Evolutionary conservation across 2,113 vertebrate genomes (phyloP).

Genomic region (Pachycephala philippinensis): DNA sequence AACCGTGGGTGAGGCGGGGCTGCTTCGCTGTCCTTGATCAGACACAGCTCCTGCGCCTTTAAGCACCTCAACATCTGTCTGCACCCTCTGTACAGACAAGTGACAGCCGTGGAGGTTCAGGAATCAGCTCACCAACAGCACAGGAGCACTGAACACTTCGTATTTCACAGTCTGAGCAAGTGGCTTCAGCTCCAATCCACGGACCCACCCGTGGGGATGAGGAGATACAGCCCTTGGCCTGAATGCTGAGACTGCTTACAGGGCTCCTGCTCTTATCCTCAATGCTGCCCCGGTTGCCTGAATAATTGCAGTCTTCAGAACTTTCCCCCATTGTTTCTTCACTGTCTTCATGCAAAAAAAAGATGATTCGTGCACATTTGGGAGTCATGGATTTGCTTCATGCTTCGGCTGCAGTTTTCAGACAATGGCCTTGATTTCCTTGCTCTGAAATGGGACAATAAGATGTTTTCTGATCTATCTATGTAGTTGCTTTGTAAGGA

Average conservation of each 20-base stretch:
- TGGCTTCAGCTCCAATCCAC: background rate
- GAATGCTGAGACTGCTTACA: background rate
- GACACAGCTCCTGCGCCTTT: background rate
- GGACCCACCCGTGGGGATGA: fast-evolving
- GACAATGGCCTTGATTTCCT: constrained; percentile 43
- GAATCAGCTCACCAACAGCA: background rate
- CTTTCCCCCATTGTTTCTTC: background rate
- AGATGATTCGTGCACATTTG: background rate
- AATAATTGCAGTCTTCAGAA: background rate
- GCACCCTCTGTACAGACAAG: background rate
- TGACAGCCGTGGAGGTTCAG: background rate
- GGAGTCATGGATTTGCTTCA: background rate
- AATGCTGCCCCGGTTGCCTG: background rate
- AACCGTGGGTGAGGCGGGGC: fast-evolving
- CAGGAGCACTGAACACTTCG: fast-evolving
- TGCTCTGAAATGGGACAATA: constrained; percentile 6
- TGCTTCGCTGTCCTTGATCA: background rate
- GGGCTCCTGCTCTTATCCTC: background rate
- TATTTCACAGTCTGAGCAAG: background rate
- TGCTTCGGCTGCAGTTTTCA: constrained; percentile 28
- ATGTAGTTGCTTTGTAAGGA: background rate
- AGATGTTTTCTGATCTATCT: constrained; percentile 15
- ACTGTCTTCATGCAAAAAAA: background rate
- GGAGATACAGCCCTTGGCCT: background rate
- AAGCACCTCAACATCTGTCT: background rate